Base-by-base conservation (phyloP, 1,140 invertebrate species). In the Propsilocerus akamusi region DNA sequence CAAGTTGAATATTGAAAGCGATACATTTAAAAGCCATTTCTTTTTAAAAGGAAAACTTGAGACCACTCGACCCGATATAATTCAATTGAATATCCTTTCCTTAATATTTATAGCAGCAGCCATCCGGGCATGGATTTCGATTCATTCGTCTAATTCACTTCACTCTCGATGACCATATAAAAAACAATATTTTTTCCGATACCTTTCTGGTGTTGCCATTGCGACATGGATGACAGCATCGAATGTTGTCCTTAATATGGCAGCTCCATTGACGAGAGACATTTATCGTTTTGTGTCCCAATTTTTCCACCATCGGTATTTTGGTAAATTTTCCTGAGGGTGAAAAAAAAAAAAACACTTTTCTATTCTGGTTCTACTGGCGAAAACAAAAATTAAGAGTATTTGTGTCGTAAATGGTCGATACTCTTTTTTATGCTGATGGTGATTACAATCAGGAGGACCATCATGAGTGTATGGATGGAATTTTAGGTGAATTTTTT, bases 11-110 rank as follows among this genome's bases (percentile, higher is more conserved):
- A 12, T 37, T 37, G n/a, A 37, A 37, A 37, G n/a, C 32, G 20
- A 30, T 7, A 37, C 4, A 37, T 11, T n/a, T n/a, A n/a, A n/a
- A n/a, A n/a, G n/a, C n/a, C n/a, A n/a, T n/a, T n/a, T n/a, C n/a
- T n/a, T n/a, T n/a, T n/a, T n/a, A n/a, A n/a, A n/a, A n/a, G n/a
- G n/a, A n/a, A n/a, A n/a, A n/a, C n/a, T n/a, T 41, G 17, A 20
- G 22, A 41, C 22, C 34, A 41, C 34, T 41, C 34, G 34, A 41
- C 34, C 34, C 34, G 14, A 41, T 41, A 41, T 41, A 41, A 41
- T 41, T 41, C 34, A 41, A 41, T 41, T 41, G 34, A 41, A 41
- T 41, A 41, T 41, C 34, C 34, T 41, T 41, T 41, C 34, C 34
- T 41, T 41, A 41, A 41, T 41, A 41, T 41, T 41, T 41, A 41